These are phyloP conservation scores for Anticlea derivata DNA, from an alignment of 2,888 invertebrate genomes.

Conservation along the genomic window DNA sequence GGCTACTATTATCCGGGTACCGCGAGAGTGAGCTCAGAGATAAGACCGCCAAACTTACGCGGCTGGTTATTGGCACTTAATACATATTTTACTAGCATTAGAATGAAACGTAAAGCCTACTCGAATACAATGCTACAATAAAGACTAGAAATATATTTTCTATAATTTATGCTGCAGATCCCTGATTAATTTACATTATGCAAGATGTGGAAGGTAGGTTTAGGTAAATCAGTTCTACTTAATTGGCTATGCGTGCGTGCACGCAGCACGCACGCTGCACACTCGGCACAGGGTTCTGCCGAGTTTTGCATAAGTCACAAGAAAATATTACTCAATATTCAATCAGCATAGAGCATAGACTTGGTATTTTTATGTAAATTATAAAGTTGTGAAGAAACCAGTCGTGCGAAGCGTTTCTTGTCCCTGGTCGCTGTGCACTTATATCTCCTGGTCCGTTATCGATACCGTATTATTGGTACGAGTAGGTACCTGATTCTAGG, in stretches of 20 bases:
- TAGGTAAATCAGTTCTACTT: constrained; percentile 16
- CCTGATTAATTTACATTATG: too few species aligned
- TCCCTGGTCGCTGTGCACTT: constrained; percentile 20
- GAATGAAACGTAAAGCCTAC: too few species aligned
- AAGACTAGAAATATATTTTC: too few species aligned
- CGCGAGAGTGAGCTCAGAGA: too few species aligned
- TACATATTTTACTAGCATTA: too few species aligned
- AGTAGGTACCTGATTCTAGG: constrained; percentile 35
- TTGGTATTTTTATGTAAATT: constrained; percentile 25
- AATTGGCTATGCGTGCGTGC: constrained; percentile 24
- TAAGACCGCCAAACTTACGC: too few species aligned
- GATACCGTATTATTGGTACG: constrained; percentile 41
- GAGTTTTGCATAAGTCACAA: constrained; percentile 17
- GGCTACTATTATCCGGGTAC: too few species aligned
- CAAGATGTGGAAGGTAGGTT: neutral
- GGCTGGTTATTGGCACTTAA: too few species aligned
- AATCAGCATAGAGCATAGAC: constrained; percentile 19
- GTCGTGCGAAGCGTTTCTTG: constrained; percentile 30
- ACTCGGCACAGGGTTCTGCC: constrained; percentile 10
- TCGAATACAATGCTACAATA: too few species aligned
- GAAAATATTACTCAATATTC: constrained; percentile 28
- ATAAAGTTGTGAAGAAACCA: constrained; percentile 23
- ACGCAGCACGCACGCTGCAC: too few species aligned
- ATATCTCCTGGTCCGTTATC: constrained; percentile 39
- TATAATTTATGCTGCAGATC: neutral